Evolutionary conservation across 2,797 vertebrate genomes (phyloP).

Genomic region (Urocyon cinereoargenteus): DNA sequence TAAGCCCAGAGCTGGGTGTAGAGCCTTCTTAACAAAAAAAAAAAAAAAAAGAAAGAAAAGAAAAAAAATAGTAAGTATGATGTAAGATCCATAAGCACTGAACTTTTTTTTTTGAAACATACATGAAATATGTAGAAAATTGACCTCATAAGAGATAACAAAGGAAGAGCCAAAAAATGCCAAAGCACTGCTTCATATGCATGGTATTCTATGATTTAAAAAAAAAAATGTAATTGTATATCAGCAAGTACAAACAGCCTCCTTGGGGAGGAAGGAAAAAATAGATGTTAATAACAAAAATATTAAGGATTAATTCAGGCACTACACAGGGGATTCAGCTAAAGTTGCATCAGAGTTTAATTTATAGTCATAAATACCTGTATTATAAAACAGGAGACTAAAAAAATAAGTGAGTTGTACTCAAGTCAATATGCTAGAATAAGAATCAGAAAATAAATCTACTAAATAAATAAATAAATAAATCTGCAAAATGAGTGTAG

Average conservation of each 20-base stretch:
- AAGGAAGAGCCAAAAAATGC: not conserved
- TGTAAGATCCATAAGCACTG: not conserved
- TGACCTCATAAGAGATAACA: not conserved
- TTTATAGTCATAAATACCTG: not conserved
- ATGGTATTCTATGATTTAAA: not conserved
- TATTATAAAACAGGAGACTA: not conserved
- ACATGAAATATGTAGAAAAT: not conserved
- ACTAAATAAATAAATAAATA: not conserved
- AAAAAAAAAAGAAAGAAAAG: not conserved
- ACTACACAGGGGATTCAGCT: not conserved
- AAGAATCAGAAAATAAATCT: slow-evolving; percentile 18
- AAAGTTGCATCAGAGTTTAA: not conserved
- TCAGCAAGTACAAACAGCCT: not conserved
- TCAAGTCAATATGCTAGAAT: not conserved
- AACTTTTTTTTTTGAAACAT: not conserved
- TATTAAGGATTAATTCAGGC: not conserved
- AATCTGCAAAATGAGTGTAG: not conserved
- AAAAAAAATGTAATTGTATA: not conserved
- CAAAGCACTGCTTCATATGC: not conserved
- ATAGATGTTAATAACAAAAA: not conserved
- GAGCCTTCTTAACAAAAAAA: not conserved
- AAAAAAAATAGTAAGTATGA: not conserved
- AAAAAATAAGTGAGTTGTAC: not conserved
- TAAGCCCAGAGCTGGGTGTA: too few relatives aligned
- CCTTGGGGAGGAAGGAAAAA: not conserved